Percentiles rank a stretch among this genome's conserved stretches.
These are phyloP conservation scores for Oopsacas minuta DNA, from an alignment of 37 sponge, comb jelly and placozoan genomes.

Conservation along the genomic window DNA sequence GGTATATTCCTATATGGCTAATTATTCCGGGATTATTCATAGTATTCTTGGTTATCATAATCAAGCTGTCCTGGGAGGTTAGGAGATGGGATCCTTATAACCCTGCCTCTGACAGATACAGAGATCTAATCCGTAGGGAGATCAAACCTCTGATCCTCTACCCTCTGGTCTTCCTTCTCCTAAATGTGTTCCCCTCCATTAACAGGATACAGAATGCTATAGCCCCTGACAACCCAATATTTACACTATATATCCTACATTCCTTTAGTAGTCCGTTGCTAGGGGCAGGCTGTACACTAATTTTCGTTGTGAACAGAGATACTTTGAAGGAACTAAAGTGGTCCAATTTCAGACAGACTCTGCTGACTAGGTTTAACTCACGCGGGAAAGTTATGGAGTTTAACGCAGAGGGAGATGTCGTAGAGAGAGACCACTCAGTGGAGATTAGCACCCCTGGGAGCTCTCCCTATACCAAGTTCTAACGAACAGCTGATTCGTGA, in stretches of 20 bases:
- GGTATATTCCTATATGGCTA: conserved; percentile 31
- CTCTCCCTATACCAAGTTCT: no score
- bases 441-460: background rate
- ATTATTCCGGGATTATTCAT: conserved; percentile 18
- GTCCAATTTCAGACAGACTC: background rate
- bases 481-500: no score
- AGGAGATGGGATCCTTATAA: background rate
- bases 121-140: conserved; percentile 23
- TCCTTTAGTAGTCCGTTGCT: conserved; percentile 35
- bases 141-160: conserved; percentile 30
- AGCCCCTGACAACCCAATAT: background rate
- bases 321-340: background rate
- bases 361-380: background rate
- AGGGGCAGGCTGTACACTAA: background rate
- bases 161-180: conserved; percentile 31
- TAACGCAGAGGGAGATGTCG: background rate
- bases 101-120: background rate
- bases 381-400: background rate
- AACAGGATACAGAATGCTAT: conserved; percentile 32
- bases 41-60: conserved; percentile 20
- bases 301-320: background rate
- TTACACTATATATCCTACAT: conserved; percentile 32
- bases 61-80: background rate
- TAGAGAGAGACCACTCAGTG: background rate
- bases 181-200: conserved; percentile 31